These are phyloP conservation scores for Actenoides lindsayi DNA, from an alignment of 2,113 vertebrate genomes.

Conservation along the genomic window DNA sequence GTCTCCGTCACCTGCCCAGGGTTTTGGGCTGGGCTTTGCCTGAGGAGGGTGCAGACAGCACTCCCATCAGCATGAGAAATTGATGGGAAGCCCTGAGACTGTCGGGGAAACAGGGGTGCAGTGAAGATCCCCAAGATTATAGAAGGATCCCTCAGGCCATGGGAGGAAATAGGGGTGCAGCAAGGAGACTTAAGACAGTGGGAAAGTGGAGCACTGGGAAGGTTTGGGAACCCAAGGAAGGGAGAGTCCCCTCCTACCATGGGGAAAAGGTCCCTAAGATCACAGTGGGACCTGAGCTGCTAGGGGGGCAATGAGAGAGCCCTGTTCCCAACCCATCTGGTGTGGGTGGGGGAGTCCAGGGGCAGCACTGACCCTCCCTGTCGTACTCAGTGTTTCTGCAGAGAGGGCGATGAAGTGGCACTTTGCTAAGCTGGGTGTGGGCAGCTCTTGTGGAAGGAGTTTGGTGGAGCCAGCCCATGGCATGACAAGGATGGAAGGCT, in stretches of 20 bases:
- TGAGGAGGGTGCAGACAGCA: neutral
- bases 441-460: neutral
- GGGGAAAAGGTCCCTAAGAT: neutral
- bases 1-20: neutral
- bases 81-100: neutral
- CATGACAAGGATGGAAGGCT: neutral
- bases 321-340: rapidly evolving
- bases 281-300: neutral
- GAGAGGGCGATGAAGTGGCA: neutral
- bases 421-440: neutral
- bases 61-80: neutral
- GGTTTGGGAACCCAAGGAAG: neutral
- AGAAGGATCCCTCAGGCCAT: neutral
- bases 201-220: neutral
- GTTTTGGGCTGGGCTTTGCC: neutral
- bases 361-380: rapidly evolving
- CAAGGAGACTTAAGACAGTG: neutral
- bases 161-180: neutral
- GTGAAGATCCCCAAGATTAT: neutral
- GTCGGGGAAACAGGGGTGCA: neutral
- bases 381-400: neutral
- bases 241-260: neutral
- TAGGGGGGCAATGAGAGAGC: rapidly evolving
- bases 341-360: rapidly evolving
- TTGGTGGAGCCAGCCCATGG: neutral